phyloP scores from a whole-genome alignment of 2,797 vertebrate species.

The Alosa sapidissima region DNA sequence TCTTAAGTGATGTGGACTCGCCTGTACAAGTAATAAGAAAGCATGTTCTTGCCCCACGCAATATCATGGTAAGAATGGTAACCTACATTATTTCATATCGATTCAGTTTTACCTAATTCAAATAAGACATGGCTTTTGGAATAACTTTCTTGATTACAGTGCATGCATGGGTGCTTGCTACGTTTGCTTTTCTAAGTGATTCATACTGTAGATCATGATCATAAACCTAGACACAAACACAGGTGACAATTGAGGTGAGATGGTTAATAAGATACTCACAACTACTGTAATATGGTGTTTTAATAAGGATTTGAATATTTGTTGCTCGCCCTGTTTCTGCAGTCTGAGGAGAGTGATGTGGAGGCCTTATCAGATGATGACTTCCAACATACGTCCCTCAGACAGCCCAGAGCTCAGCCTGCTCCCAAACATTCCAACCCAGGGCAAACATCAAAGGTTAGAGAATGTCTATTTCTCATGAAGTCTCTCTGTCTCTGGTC shows the following conservation, averaged over 20 bases:
- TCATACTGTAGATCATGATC: no score
- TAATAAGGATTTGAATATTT: not conserved
- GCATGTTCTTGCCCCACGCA: slow-evolving; percentile 45
- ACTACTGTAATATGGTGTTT: not conserved
- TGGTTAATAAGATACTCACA: not conserved
- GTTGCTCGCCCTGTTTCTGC: not conserved
- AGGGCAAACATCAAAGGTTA: slow-evolving; percentile 57
- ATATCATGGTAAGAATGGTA: slow-evolving; percentile 55
- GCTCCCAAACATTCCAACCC: slow-evolving; percentile 36
- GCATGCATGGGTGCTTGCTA: no score
- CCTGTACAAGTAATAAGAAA: slow-evolving; percentile 63
- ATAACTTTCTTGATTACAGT: no score
- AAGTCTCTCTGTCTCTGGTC: not conserved
- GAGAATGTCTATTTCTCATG: not conserved
- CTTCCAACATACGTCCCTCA: slow-evolving; percentile 59
- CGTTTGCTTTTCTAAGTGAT: no score
- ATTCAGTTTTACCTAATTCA: not conserved
- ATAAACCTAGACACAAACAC: not conserved
- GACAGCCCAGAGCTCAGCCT: slow-evolving; percentile 32
- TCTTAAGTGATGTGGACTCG: slow-evolving; percentile 65
- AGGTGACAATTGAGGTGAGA: not conserved
- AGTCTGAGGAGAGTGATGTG: slow-evolving; percentile 65
- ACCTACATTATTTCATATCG: not conserved
- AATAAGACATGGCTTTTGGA: not conserved
- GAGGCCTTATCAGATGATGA: slow-evolving; percentile 66